These are phyloP conservation scores for Caenorhabditis inopinata DNA, from an alignment of 1,140 invertebrate species.

Conservation along the genomic window DNA sequence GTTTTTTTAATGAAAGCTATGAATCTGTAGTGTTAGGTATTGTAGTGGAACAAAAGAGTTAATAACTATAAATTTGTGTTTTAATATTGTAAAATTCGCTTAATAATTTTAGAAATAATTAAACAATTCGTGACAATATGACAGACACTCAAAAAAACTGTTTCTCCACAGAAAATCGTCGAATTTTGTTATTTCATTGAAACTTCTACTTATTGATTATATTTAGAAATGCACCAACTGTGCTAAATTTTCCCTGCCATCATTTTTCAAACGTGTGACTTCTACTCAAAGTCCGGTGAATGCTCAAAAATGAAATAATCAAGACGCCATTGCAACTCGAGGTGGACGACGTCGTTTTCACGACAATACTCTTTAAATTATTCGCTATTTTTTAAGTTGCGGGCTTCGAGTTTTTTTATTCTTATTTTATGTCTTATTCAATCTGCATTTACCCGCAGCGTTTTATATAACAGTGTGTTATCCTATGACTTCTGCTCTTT, in stretches of 20 bases:
- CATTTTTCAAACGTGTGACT: conserved; percentile 27
- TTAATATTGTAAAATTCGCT: no score
- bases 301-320: not conserved
- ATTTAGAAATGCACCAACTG: conserved; percentile 21
- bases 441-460: not conserved
- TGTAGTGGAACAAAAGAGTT: no score
- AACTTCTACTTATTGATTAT: no score
- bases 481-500: not conserved
- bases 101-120: no score
- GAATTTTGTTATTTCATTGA: no score
- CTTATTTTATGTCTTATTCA: not conserved
- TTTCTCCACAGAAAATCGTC: no score
- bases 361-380: not conserved
- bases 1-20: no score
- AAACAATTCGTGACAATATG: no score
- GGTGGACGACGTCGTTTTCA: not conserved
- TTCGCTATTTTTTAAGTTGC: conserved; percentile 12
- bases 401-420: not conserved
- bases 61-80: no score
- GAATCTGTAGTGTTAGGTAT: no score
- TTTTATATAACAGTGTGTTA: not conserved
- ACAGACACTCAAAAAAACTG: no score
- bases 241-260: not conserved
- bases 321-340: no score
- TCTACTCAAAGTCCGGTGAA: conserved; percentile 21